Conservation (phyloP, 2,888 invertebrate species). For the Oscheius myriophilus region DNA sequence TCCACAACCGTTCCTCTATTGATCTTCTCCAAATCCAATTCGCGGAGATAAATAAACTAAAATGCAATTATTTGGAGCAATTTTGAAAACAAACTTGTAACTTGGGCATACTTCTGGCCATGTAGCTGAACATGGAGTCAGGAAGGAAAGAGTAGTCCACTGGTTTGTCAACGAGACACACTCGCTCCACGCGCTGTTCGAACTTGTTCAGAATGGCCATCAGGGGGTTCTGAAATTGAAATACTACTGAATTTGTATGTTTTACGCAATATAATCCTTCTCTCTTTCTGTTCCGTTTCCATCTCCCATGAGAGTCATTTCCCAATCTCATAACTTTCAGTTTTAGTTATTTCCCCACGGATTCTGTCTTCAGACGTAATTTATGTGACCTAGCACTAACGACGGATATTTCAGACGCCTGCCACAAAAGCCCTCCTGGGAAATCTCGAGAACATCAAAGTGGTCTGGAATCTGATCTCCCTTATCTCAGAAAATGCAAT, state of each 20-base stretch:
- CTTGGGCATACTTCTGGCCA: conserved; percentile 65
- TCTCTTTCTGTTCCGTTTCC: background rate
- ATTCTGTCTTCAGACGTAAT: no score
- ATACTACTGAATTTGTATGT: no score
- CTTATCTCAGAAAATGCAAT: no score
- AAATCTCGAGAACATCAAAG: no score
- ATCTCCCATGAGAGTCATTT: background rate
- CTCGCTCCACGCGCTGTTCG: conserved; percentile 66
- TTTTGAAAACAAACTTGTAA: conserved; percentile 53
- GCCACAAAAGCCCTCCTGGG: no score
- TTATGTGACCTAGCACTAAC: no score
- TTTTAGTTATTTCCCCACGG: no score
- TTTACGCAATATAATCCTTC: no score
- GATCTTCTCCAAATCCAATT: conserved; percentile 69
- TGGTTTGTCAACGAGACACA: conserved; percentile 70
- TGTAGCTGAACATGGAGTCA: conserved; percentile 68
- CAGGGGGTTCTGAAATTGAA: conserved; percentile 56
- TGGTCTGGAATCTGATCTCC: no score
- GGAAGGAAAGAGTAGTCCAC: conserved; percentile 71
- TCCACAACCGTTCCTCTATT: conserved; percentile 68
- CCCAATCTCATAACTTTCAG: no score
- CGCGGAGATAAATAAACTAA: conserved; percentile 70
- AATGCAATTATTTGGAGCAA: conserved; percentile 22
- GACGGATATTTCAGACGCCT: no score
- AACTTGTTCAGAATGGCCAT: conserved; percentile 62